phyloP scores from a whole-genome alignment of 2,797 vertebrate species.

The Platyrinchus mystaceus region DNA sequence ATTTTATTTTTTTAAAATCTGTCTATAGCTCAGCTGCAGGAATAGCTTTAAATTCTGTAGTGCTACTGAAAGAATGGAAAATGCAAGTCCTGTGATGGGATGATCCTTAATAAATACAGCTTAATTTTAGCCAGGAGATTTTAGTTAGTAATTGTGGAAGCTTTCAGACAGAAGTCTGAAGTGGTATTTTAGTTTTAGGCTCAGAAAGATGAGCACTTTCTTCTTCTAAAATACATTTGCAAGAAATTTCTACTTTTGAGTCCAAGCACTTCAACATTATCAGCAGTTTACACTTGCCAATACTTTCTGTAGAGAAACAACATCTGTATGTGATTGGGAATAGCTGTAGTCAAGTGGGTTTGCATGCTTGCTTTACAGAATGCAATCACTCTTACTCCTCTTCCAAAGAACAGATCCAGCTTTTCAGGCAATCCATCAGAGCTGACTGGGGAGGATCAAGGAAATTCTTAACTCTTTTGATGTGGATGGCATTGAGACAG shows the following conservation, averaged over 20 bases:
- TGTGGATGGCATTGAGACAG: neutral
- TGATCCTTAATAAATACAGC: neutral
- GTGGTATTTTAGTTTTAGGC: neutral
- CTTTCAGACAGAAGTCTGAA: neutral
- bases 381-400: neutral
- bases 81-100: neutral
- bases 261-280: neutral
- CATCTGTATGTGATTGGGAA: constrained; percentile 14
- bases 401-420: neutral
- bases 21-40: neutral
- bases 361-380: constrained; percentile 16
- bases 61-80: neutral
- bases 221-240: neutral
- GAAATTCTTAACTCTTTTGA: neutral
- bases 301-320: neutral
- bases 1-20: neutral
- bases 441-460: neutral
- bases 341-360: neutral
- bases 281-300: neutral
- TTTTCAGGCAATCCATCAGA: neutral
- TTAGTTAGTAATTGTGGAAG: neutral
- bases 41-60: neutral
- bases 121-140: neutral
- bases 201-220: neutral
- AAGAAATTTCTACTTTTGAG: neutral